Conservation (phyloP, 2,113 vertebrate genomes). For the Anhinga rufa region DNA sequence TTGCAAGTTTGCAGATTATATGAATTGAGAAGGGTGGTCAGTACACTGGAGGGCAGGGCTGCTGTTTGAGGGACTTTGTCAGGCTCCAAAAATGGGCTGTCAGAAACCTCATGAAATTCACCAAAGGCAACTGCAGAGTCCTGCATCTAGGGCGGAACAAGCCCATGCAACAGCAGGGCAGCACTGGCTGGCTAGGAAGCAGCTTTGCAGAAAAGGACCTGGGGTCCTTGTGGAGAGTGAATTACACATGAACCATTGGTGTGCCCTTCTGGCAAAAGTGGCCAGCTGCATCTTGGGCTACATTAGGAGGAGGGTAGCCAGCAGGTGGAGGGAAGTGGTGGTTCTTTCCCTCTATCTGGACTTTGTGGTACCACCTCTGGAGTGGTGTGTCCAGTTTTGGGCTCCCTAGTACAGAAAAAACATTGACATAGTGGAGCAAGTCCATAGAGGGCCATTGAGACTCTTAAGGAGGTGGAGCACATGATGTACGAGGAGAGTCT, state of each 20-base stretch:
- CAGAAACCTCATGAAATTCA: background rate
- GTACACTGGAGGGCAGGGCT: background rate
- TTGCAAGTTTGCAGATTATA: background rate
- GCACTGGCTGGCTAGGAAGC: background rate
- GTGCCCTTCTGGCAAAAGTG: background rate
- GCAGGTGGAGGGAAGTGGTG: background rate
- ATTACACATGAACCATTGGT: background rate
- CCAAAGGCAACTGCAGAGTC: background rate
- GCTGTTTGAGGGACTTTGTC: background rate
- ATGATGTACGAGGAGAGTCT: background rate
- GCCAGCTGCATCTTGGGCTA: background rate
- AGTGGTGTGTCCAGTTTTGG: background rate
- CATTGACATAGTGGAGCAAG: background rate
- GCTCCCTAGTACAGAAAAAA: background rate
- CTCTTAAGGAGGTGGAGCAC: background rate
- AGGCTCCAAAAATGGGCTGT: background rate
- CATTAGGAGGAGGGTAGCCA: background rate
- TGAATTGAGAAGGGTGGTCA: background rate
- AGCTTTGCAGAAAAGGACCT: background rate
- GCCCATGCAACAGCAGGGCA: background rate
- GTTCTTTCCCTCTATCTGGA: background rate
- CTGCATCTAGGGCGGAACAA: background rate
- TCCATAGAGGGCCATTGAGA: background rate
- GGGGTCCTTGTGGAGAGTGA: background rate
- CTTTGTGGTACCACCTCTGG: background rate